A percentile compares a stretch with the other conserved stretches of the same genome.
These are phyloP conservation scores for Phaethornis superciliosus DNA, from an alignment of 2,113 vertebrate genomes.

Conservation along the genomic window DNA sequence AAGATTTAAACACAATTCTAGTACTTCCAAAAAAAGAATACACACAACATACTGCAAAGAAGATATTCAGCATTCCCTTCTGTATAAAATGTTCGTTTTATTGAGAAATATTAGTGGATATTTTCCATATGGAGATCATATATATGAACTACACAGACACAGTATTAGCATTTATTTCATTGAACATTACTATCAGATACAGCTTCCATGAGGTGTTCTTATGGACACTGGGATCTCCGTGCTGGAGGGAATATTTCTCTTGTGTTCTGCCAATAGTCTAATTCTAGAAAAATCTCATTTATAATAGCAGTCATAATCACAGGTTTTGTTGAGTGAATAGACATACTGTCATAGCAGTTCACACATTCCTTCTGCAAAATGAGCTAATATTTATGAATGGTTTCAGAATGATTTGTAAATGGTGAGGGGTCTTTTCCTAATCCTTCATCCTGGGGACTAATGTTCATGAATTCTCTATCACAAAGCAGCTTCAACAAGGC, in stretches of 20 bases:
- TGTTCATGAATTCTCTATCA: accelerated
- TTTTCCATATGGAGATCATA: neutral
- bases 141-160: neutral
- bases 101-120: neutral
- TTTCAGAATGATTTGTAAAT: neutral
- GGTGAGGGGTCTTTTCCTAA: neutral
- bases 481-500: neutral
- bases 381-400: neutral
- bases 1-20: neutral
- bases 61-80: neutral
- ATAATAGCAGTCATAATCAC: neutral
- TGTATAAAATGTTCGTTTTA: neutral
- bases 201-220: neutral
- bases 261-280: neutral
- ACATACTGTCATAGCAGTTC: neutral
- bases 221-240: neutral
- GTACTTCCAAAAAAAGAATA: neutral
- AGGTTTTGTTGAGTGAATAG: neutral
- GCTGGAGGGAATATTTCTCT: neutral
- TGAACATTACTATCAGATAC: neutral
- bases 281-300: conserved; percentile 3
- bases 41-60: neutral
- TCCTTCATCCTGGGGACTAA: neutral
- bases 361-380: neutral
- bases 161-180: neutral